These are phyloP conservation scores for Myotis myotis DNA, from an alignment of 2,797 vertebrate genomes.

Conservation along the genomic window DNA sequence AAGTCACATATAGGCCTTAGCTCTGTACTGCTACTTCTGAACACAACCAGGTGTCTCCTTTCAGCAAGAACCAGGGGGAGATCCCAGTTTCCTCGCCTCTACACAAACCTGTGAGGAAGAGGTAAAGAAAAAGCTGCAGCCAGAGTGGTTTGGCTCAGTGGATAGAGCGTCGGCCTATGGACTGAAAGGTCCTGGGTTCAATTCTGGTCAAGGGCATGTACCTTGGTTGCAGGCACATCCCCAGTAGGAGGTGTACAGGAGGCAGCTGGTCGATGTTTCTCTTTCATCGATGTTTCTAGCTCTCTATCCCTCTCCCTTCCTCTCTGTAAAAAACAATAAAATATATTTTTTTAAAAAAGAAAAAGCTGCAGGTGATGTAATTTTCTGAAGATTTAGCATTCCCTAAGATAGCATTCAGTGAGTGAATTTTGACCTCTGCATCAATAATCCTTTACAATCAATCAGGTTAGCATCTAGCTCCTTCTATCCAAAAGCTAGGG, in stretches of 20 bases:
- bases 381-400: conserved; percentile 25
- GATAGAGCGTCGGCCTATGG: too few species aligned
- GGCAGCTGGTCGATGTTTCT: too few species aligned
- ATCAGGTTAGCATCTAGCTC: not conserved
- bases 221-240: too few species aligned
- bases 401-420: not conserved
- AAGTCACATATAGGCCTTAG: not conserved
- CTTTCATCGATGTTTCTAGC: too few species aligned
- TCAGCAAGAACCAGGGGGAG: not conserved
- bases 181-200: too few species aligned
- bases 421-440: not conserved
- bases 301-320: too few species aligned
- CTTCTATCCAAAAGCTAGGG: not conserved
- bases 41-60: not conserved
- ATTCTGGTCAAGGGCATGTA: too few species aligned
- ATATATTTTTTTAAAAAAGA: not conserved
- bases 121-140: not conserved
- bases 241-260: too few species aligned
- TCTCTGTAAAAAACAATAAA: too few species aligned
- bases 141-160: too few species aligned
- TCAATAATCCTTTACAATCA: conserved; percentile 13
- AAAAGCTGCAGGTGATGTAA: not conserved
- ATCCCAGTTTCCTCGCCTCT: not conserved
- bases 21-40: not conserved
- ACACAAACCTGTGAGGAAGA: conserved; percentile 12